Conservation (phyloP, 2,888 invertebrate genomes). For the Drosophila borealis region DNA sequence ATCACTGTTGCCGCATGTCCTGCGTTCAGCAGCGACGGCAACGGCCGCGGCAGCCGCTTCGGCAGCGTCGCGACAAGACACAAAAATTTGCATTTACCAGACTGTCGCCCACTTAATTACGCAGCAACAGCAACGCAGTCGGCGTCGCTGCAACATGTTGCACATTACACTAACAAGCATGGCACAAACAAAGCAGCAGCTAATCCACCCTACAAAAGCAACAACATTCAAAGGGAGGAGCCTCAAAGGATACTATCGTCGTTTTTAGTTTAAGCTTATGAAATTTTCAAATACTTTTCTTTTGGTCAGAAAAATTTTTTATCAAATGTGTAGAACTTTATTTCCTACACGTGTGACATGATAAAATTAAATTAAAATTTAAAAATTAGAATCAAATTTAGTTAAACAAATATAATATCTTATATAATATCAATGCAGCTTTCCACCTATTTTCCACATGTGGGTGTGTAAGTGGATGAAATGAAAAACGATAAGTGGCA, state of each 20-base stretch:
- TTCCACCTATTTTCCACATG: no score
- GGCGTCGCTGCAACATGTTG: constrained; percentile 68
- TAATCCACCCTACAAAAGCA: constrained; percentile 41
- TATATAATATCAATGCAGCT: no score
- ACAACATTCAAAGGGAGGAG: not conserved
- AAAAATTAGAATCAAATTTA: no score
- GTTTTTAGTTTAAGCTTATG: no score
- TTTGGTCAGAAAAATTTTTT: no score
- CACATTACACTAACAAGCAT: constrained; percentile 73
- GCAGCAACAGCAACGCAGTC: constrained; percentile 68
- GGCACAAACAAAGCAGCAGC: constrained; percentile 40
- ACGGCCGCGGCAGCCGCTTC: constrained; percentile 10
- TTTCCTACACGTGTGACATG: no score
- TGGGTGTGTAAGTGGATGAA: no score
- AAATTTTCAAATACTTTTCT: no score
- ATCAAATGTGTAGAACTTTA: no score
- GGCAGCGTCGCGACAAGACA: constrained; percentile 60
- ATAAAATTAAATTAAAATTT: no score
- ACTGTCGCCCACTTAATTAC: constrained; percentile 78
- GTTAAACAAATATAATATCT: no score
- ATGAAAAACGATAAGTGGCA: no score
- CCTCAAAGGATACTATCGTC: not conserved
- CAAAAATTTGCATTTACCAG: constrained; percentile 77
- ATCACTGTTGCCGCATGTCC: constrained; percentile 60
- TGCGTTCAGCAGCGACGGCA: constrained; percentile 45